Evolutionary conservation across 1,140 invertebrate genomes (phyloP).

Genomic region (Tetramorium parvispinum): DNA sequence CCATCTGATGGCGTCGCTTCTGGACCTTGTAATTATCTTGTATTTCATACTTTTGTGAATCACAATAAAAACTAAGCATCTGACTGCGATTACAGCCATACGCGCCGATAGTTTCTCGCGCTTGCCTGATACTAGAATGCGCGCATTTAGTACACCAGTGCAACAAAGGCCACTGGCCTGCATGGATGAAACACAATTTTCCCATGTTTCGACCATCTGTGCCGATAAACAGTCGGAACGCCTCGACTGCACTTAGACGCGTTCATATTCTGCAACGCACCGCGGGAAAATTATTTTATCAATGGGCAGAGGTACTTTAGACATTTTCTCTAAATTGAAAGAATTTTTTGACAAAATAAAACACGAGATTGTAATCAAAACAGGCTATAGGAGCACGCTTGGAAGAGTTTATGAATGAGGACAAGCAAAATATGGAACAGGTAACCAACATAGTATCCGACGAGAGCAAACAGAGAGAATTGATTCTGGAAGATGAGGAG

Average conservation of each 20-base stretch:
- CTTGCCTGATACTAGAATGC: conserved; percentile 96
- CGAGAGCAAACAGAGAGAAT: conserved; percentile 93
- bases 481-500: conserved; percentile 96
- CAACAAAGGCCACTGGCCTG: conserved; percentile 98
- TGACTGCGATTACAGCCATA: conserved; percentile 90
- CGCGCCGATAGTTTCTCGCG: conserved; percentile 96
- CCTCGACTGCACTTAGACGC: conserved; percentile 88
- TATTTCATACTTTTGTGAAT: background rate
- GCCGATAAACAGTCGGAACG: conserved; percentile 85
- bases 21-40: conserved; percentile 93
- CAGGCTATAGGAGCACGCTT: conserved; percentile 94
- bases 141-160: conserved; percentile 98
- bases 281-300: conserved; percentile 98
- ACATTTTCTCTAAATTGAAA: background rate
- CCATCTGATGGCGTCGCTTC: conserved; percentile 96
- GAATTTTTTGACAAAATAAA: background rate
- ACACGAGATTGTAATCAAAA: conserved; percentile 27
- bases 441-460: conserved; percentile 91
- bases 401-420: conserved; percentile 93
- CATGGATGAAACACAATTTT: conserved; percentile 96
- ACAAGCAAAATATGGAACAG: conserved; percentile 90
- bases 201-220: conserved; percentile 92
- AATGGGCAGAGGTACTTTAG: conserved; percentile 95
- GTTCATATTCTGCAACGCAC: conserved; percentile 94
- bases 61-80: background rate